Base-by-base conservation (phyloP, 2,113 vertebrate species). In the Hemichromis elongatus region DNA sequence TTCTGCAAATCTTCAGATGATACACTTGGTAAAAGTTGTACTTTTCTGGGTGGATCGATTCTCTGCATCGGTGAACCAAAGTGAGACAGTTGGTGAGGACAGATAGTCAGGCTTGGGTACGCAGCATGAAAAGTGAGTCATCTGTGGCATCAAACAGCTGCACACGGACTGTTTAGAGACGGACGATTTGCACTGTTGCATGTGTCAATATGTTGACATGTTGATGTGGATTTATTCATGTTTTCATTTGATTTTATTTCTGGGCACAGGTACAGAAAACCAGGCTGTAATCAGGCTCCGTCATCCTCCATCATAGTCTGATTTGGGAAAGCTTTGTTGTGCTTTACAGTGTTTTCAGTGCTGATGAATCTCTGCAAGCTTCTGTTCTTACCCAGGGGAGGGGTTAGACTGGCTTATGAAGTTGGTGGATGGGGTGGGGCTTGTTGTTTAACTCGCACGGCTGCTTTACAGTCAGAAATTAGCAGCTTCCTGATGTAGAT, bases 101-200 rank as follows among this genome's bases (percentile, higher is more conserved):
- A 56, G 8, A 35, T 40, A 77, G 63, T 77, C 77, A 37, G 26
- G 78, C 68, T 81, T 10, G 66, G 56, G 30, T 45, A 28, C 81
- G 59, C 81, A 18, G 77, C 54, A 3, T 24, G 19, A 50, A 9
- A 28, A 40, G 59, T 50, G 57, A 40, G 19, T 79, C 82, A 16
- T 11, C 77, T 42, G 61, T 0, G 35, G 53, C 73, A 2, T 50
- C 11, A 35, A 16, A 57, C 77, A 83, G 83, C 83, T 26, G 75
- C 55, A 79, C 53, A 3, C 21, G 28, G 83, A 73, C 42, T 5
- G 79, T 35, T 0, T 4, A 26, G 56, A 80, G 11, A 68, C 77
- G 66, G 66, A n/a, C n/a, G n/a, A 45, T 86, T 66, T 77, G 66
- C 56, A 14, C 88, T 68, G 81, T 47, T 79, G 81, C 70, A 18